These are phyloP conservation scores for Deroptyus accipitrinus DNA, from an alignment of 2,113 vertebrate species.

Conservation along the genomic window DNA sequence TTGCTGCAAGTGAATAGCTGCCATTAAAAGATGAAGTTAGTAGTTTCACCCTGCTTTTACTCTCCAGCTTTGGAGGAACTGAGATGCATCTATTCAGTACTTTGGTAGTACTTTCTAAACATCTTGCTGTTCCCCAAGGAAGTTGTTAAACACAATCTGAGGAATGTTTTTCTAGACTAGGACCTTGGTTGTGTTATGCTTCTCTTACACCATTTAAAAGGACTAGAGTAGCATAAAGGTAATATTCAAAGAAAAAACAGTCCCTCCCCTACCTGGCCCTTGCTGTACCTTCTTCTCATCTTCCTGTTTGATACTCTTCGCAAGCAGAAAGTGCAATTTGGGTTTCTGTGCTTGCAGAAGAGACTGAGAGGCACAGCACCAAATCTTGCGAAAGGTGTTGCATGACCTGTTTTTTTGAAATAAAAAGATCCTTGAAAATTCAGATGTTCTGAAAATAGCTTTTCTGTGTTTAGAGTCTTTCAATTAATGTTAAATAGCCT, in stretches of 20 bases:
- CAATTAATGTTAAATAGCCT: background rate
- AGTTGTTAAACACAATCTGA: background rate
- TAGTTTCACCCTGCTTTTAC: background rate
- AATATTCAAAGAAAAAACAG: background rate
- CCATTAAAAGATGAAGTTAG: background rate
- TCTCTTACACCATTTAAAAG: background rate
- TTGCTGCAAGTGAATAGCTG: slow-evolving; percentile 21
- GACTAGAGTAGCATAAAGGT: background rate
- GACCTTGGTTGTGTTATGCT: background rate
- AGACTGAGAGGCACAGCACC: background rate
- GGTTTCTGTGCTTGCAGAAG: background rate
- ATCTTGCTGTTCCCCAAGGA: background rate
- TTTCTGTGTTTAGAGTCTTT: background rate
- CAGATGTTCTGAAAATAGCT: background rate
- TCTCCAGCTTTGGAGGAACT: background rate
- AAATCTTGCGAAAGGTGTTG: background rate
- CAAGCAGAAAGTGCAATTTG: background rate
- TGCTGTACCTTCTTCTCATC: background rate
- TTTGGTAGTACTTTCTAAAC: background rate
- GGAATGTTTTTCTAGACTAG: background rate
- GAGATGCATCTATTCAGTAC: background rate
- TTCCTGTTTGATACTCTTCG: background rate
- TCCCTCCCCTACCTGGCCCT: background rate
- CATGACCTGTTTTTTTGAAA: background rate
- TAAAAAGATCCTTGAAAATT: background rate